Evolutionary conservation across 2,888 invertebrate genomes (phyloP).

Genomic region (Rhamnusium bicolor): DNA sequence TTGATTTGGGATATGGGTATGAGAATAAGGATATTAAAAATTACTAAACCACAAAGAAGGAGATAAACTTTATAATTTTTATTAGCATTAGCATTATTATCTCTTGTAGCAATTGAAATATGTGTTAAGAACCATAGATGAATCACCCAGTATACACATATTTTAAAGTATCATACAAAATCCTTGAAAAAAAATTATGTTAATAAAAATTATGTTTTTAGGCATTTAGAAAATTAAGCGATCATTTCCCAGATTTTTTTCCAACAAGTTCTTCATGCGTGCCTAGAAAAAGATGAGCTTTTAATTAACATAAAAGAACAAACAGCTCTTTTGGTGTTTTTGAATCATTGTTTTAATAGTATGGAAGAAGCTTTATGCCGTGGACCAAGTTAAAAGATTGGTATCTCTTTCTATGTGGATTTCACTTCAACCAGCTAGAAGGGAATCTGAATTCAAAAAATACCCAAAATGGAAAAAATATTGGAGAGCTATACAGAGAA

Average conservation of each 20-base stretch:
- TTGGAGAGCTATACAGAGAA: slow-evolving; percentile 92
- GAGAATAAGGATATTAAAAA: too few relatives aligned
- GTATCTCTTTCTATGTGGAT: slow-evolving; percentile 96
- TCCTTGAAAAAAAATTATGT: too few relatives aligned
- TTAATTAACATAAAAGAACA: slow-evolving; percentile 80
- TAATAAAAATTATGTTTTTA: slow-evolving; percentile 58
- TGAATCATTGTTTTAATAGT: slow-evolving; percentile 97
- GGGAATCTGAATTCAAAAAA: slow-evolving; percentile 89
- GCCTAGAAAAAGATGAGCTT: slow-evolving; percentile 76
- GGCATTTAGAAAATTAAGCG: slow-evolving; percentile 85
- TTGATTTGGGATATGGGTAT: too few relatives aligned
- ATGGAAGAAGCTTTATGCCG: slow-evolving; percentile 96
- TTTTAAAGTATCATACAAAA: too few relatives aligned
- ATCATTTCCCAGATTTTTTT: slow-evolving; percentile 87
- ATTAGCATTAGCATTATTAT: too few relatives aligned
- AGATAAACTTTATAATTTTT: too few relatives aligned
- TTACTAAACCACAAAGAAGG: too few relatives aligned
- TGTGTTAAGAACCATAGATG: too few relatives aligned
- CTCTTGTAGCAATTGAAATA: too few relatives aligned
- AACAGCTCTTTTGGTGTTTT: slow-evolving; percentile 89
- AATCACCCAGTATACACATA: too few relatives aligned
- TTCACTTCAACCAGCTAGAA: slow-evolving; percentile 86
- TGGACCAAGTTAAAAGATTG: slow-evolving; percentile 88
- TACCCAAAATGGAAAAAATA: slow-evolving; percentile 94
- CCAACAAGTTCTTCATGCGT: slow-evolving; percentile 83